Base-by-base conservation (phyloP, 1,140 invertebrate genomes). In the Asobara japonica region DNA sequence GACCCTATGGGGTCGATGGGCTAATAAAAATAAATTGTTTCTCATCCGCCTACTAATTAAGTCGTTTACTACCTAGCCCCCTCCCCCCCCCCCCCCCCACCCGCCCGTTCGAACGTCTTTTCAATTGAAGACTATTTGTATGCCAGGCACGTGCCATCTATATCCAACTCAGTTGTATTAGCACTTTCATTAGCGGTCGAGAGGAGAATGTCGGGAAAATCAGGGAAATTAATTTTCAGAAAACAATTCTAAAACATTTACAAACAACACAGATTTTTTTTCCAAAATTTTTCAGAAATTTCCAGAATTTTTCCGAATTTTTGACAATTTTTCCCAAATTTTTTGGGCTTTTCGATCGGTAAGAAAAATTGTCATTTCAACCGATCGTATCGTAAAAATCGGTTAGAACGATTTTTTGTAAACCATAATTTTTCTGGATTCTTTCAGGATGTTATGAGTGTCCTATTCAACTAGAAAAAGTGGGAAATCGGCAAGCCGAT, bases 11-110 rank as follows among this genome's bases (percentile, higher is more conserved):
- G 29, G 69, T 71, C 45, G 41, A 51, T 65, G 62, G 27, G 56
- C 69, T 73, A 79, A 81, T 79, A 80, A 83, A 83, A 80, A 80
- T 82, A 82, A 81, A 82, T 80, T 76, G 80, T 79, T 73, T 78
- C 73, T 73, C 77, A 76, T 73, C 71, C 29, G 60, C 25, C 73
- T 73, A 65, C 70, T 77, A 79, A 80, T 80, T 78, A 78, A 80
- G 76, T 77, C 74, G 74, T 77, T 76, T 75, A 72, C 72, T 73
- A 67, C 65, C 77, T 29, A 62, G 20, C n/a, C 18, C 18, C n/a
- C n/a, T 51, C 45, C 25, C 25, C 8, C 13, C 25, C 25, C n/a
- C 60, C 29, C 18, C 13, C 3, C n/a, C 2, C 20, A 10, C 71
- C 69, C 74, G 71, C 62, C 25, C 16, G 27, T 51, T 31, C n/a